Conservation (phyloP, 2,888 invertebrate species). For the Stenodera caucasica region DNA sequence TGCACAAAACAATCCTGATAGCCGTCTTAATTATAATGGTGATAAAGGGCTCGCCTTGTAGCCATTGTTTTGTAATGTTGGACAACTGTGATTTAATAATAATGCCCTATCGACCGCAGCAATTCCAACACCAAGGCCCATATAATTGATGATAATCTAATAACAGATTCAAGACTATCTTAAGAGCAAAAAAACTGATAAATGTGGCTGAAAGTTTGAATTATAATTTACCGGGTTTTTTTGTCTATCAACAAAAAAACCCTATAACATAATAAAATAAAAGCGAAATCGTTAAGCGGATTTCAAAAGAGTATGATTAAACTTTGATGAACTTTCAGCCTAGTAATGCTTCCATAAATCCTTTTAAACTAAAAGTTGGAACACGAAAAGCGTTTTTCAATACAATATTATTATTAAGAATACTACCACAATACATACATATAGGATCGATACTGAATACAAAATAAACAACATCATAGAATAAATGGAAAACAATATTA, state of each 20-base stretch:
- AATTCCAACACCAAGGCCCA: neutral
- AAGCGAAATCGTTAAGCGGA: slow-evolving; percentile 26
- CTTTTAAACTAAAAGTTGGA: slow-evolving; percentile 26
- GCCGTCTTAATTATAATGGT: slow-evolving; percentile 33
- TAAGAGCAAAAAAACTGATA: too few species aligned
- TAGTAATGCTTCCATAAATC: slow-evolving; percentile 26
- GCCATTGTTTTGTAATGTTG: slow-evolving; percentile 32
- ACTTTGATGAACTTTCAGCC: slow-evolving; percentile 29
- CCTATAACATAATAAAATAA: slow-evolving; percentile 21
- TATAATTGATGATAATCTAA: neutral
- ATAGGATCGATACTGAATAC: slow-evolving; percentile 4
- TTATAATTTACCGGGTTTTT: too few species aligned
- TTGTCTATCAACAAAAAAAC: neutral
- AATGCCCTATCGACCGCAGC: slow-evolving; percentile 1
- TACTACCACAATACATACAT: slow-evolving; percentile 15
- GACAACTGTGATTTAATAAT: slow-evolving; percentile 26
- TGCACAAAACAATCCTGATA: slow-evolving; percentile 34
- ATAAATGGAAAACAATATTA: too few species aligned
- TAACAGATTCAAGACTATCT: too few species aligned
- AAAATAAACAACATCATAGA: slow-evolving; percentile 12
- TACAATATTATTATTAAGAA: slow-evolving; percentile 25
- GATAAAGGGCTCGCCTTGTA: slow-evolving; percentile 30
- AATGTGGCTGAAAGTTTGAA: too few species aligned
- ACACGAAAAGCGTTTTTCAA: slow-evolving; percentile 26
- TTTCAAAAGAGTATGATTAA: slow-evolving; percentile 29